These are phyloP conservation scores for Pollenia angustigena DNA, from an alignment of 2,888 invertebrate species.

Conservation along the genomic window DNA sequence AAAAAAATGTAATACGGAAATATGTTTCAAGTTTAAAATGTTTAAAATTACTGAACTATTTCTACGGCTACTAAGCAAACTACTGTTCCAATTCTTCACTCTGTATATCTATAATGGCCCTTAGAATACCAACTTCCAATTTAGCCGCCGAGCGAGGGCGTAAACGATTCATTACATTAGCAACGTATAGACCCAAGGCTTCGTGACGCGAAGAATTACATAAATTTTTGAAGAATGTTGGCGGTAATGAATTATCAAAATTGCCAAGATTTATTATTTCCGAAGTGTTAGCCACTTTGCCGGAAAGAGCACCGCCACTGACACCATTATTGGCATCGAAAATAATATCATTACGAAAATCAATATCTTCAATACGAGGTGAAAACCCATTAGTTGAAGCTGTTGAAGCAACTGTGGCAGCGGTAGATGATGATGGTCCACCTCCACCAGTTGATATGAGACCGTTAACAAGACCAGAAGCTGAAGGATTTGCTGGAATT, in stretches of 20 bases:
- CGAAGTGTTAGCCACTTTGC: constrained; percentile 63
- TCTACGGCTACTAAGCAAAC: constrained; percentile 49
- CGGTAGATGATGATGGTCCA: constrained; percentile 76
- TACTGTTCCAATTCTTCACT: constrained; percentile 81
- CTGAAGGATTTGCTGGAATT: constrained; percentile 78
- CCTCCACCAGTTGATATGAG: constrained; percentile 59
- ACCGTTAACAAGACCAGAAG: constrained; percentile 75
- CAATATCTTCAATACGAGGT: constrained; percentile 81
- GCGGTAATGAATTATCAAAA: constrained; percentile 82
- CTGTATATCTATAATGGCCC: constrained; percentile 83
- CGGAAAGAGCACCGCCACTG: constrained; percentile 51
- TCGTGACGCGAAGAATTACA: constrained; percentile 83
- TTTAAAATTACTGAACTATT: constrained; percentile 62
- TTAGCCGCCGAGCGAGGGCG: constrained; percentile 80
- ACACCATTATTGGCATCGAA: constrained; percentile 77
- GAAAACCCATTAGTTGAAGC: constrained; percentile 82
- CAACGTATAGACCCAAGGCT: constrained; percentile 82
- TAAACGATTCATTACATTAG: constrained; percentile 83
- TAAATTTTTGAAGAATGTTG: constrained; percentile 83
- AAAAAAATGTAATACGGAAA: constrained; percentile 36
- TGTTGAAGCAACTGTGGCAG: constrained; percentile 79
- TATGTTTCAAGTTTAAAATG: constrained; percentile 52
- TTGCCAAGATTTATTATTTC: constrained; percentile 82
- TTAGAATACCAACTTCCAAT: constrained; percentile 81
- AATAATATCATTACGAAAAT: constrained; percentile 82